Conservation (phyloP, 2,113 vertebrate genomes). For the Electrona antarctica region DNA sequence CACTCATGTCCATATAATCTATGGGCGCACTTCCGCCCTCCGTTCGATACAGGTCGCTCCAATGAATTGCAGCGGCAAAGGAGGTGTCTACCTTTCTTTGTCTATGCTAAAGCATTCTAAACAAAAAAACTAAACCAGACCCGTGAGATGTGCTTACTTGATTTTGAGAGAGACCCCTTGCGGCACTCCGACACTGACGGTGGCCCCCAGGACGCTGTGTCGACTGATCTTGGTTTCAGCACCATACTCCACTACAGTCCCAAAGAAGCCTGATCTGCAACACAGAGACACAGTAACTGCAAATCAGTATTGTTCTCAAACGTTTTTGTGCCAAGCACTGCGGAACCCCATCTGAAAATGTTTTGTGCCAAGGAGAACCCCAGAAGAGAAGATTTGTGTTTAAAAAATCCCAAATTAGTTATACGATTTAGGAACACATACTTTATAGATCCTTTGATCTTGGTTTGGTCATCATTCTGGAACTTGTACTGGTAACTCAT, state of each 20-base stretch:
- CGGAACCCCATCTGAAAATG: too few relatives aligned
- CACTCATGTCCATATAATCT: too few relatives aligned
- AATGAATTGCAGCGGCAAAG: too few relatives aligned
- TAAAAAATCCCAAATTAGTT: too few relatives aligned
- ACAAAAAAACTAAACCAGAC: not conserved
- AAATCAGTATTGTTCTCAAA: too few relatives aligned
- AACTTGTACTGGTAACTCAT: constrained; percentile 99
- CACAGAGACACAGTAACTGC: constrained; percentile 18
- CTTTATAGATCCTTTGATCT: constrained; percentile 96
- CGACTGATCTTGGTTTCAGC: constrained; percentile 97
- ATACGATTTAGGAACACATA: constrained; percentile 63
- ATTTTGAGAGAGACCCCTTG: constrained; percentile 97
- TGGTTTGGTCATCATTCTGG: constrained; percentile 96
- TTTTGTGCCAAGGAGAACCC: too few relatives aligned
- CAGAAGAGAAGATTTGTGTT: not conserved
- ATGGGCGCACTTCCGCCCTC: too few relatives aligned
- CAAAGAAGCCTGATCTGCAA: constrained; percentile 93
- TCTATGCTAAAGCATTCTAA: too few relatives aligned
- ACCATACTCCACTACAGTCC: constrained; percentile 94
- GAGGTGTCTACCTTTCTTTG: too few relatives aligned
- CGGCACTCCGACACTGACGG: constrained; percentile 92
- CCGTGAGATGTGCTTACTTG: constrained; percentile 82
- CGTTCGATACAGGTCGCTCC: too few relatives aligned
- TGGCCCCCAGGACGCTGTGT: constrained; percentile 93
- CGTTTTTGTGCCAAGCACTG: too few relatives aligned